These are phyloP conservation scores for Cairina moschata DNA, from an alignment of 2,113 vertebrate genomes.

Conservation along the genomic window DNA sequence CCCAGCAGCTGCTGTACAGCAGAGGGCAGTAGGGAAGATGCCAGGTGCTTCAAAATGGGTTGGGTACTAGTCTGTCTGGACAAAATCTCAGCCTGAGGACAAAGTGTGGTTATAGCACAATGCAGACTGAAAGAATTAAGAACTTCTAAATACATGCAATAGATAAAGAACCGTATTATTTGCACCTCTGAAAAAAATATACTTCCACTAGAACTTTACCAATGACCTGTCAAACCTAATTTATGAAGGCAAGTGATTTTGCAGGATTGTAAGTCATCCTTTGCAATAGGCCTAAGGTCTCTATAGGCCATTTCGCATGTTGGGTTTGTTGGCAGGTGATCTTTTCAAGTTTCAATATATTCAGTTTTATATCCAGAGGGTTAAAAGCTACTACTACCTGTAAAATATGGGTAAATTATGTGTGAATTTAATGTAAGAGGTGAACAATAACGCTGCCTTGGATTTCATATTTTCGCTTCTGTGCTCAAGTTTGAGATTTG, in stretches of 20 bases:
- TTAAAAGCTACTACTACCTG: not conserved
- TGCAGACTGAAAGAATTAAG: not conserved
- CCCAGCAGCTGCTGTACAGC: not conserved
- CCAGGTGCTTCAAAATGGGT: not conserved
- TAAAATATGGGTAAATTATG: not conserved
- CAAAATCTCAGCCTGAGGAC: not conserved
- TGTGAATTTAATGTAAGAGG: not conserved
- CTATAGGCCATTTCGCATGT: not conserved
- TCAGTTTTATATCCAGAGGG: not conserved
- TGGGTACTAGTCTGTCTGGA: not conserved
- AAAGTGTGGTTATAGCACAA: not conserved
- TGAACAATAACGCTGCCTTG: not conserved
- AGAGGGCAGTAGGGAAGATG: not conserved
- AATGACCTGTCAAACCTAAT: not conserved
- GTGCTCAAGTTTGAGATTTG: not conserved
- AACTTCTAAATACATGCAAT: not conserved
- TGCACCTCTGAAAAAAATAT: not conserved
- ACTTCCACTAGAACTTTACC: not conserved
- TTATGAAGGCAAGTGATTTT: not conserved
- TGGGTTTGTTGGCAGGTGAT: not conserved
- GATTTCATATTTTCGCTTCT: not conserved
- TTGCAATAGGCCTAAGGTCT: not conserved
- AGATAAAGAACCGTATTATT: not conserved
- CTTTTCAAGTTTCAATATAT: not conserved
- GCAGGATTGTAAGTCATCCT: not conserved